phyloP scores from a whole-genome alignment of 2,113 vertebrate genomes.

The Alethe diademata region DNA sequence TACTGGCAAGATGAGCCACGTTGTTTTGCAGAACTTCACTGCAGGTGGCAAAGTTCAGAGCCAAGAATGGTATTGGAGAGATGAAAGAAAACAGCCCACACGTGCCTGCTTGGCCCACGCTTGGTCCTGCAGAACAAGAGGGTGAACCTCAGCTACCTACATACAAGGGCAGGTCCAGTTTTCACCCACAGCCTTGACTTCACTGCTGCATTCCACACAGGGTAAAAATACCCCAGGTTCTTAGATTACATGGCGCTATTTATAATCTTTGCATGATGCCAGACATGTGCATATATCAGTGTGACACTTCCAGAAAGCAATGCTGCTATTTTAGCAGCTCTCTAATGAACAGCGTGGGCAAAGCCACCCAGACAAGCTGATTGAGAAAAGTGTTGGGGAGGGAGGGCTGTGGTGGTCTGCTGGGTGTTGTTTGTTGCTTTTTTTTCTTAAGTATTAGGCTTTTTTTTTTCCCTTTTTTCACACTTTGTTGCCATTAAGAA shows the following conservation, averaged over 20 bases:
- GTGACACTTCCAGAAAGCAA: constrained; percentile 10
- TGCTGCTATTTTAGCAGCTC: constrained; percentile 60
- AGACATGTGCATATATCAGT: constrained; percentile 49
- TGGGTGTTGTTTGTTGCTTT: background rate
- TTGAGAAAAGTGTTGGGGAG: background rate
- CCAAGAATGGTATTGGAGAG: background rate
- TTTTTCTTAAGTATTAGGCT: background rate
- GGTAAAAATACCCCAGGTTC: background rate
- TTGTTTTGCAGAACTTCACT: background rate
- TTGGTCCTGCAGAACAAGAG: background rate
- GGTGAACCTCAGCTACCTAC: background rate
- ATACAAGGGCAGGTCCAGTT: background rate
- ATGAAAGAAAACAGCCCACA: background rate
- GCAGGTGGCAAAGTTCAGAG: background rate
- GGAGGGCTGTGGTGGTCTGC: background rate
- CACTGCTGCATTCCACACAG: background rate
- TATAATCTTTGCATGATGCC: constrained; percentile 46
- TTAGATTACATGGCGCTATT: background rate
- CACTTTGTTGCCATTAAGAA: constrained; percentile 43
- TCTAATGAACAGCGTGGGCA: constrained; percentile 29
- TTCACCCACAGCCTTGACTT: background rate
- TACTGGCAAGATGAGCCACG: background rate
- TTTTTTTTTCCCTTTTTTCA: background rate
- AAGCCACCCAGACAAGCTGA: constrained; percentile 21
- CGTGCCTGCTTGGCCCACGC: background rate